These are phyloP conservation scores for Plebejus argus DNA, from an alignment of 2,888 invertebrate species.

Conservation along the genomic window DNA sequence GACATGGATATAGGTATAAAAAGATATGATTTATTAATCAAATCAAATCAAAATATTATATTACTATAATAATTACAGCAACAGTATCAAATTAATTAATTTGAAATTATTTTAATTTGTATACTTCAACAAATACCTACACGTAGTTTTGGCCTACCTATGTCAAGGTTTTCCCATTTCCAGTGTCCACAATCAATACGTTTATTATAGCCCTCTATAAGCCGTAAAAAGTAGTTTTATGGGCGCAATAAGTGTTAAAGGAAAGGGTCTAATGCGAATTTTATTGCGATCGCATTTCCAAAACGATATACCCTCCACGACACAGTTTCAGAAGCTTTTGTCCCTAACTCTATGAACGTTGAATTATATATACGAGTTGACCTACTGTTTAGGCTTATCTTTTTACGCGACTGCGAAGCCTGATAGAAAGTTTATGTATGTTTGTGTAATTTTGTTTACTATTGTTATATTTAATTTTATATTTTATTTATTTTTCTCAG, in stretches of 20 bases:
- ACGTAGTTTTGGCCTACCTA: not conserved
- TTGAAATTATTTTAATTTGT: too few species aligned
- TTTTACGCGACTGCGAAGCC: not conserved
- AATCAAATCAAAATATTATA: too few species aligned
- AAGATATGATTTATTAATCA: too few species aligned
- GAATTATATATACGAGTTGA: not conserved
- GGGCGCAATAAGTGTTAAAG: constrained; percentile 11
- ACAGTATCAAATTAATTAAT: too few species aligned
- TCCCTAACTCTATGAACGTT: too few species aligned
- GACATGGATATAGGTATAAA: too few species aligned
- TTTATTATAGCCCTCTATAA: constrained; percentile 28
- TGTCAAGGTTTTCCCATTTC: not conserved
- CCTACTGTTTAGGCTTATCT: not conserved
- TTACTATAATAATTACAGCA: too few species aligned
- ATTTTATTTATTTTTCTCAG: too few species aligned
- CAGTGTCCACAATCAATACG: not conserved
- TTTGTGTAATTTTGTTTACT: too few species aligned
- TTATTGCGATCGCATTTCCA: constrained; percentile 6
- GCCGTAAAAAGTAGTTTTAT: constrained; percentile 20
- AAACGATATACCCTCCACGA: constrained; percentile 7
- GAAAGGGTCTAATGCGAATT: constrained; percentile 9
- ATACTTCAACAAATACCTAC: too few species aligned
- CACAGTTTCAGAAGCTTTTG: not conserved
- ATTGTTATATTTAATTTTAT: too few species aligned
- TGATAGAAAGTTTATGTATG: not conserved